Evolutionary conservation across 2,888 invertebrate species (phyloP).

Genomic region (Salticus scenicus): DNA sequence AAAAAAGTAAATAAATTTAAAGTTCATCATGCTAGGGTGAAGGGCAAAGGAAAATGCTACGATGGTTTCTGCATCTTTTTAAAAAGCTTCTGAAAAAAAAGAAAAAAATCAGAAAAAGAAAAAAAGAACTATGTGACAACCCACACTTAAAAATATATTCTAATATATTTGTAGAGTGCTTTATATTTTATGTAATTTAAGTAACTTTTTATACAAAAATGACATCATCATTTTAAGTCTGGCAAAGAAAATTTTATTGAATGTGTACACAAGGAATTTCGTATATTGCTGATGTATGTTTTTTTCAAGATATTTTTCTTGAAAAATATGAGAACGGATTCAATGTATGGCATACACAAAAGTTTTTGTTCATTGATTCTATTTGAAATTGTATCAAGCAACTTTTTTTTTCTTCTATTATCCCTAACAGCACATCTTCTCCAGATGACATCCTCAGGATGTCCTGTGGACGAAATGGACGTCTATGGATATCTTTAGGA

Average conservation of each 20-base stretch:
- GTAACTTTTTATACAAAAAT: slow-evolving; percentile 49
- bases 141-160: slow-evolving; percentile 31
- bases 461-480: too few species aligned
- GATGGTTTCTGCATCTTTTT: too few species aligned
- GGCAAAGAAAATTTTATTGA: slow-evolving; percentile 36
- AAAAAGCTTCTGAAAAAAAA: background rate
- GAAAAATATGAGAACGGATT: background rate
- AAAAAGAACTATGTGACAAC: background rate
- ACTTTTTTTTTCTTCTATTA: too few species aligned
- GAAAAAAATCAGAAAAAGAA: background rate
- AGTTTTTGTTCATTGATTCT: background rate
- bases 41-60: background rate
- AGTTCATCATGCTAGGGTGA: slow-evolving; percentile 33
- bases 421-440: too few species aligned
- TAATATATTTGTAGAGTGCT: slow-evolving; percentile 55
- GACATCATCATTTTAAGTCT: slow-evolving; percentile 44
- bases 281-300: background rate
- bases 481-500: too few species aligned
- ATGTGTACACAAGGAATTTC: slow-evolving; percentile 34
- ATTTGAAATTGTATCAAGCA: too few species aligned
- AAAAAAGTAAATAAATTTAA: slow-evolving; percentile 13
- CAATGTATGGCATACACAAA: background rate
- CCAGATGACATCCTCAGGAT: too few species aligned
- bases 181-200: slow-evolving; percentile 62
- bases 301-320: background rate